Evolutionary conservation across 2,888 invertebrate species (phyloP).

Genomic region (Galeopsomyia nigrocyanea): DNA sequence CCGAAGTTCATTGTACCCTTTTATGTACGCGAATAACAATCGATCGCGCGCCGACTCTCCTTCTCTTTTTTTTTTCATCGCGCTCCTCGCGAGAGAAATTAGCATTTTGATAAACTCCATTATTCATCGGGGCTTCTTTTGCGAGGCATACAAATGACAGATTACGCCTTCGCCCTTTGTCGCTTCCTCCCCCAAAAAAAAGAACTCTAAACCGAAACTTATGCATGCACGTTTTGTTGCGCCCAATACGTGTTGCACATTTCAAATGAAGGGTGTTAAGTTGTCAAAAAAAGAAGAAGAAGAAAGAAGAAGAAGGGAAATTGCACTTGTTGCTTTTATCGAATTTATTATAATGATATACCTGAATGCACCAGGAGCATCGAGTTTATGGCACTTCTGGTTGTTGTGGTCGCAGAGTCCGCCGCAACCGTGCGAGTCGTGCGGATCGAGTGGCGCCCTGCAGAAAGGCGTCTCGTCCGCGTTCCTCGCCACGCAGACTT

Average conservation of each 20-base stretch:
- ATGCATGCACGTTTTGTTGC: no score
- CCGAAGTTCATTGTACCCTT: conserved; percentile 19
- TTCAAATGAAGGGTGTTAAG: no score
- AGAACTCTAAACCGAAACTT: no score
- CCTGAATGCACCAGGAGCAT: conserved; percentile 65
- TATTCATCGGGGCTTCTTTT: conserved; percentile 38
- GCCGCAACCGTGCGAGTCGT: conserved; percentile 74
- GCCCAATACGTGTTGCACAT: background rate
- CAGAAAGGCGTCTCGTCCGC: conserved; percentile 75
- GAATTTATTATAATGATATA: conserved; percentile 44
- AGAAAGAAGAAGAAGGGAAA: no score
- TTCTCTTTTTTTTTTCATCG: conserved; percentile 13
- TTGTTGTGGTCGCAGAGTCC: conserved; percentile 66
- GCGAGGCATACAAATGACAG: conserved; percentile 46
- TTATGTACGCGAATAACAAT: conserved; percentile 24
- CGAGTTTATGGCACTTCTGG: conserved; percentile 68
- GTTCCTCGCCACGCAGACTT: conserved; percentile 77
- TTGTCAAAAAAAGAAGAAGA: no score
- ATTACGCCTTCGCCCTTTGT: conserved; percentile 36
- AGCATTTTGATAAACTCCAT: conserved; percentile 49
- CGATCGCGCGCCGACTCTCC: background rate
- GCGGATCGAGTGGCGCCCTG: conserved; percentile 70
- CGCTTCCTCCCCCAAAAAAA: conserved; percentile 21
- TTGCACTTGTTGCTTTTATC: no score
- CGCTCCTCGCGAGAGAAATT: conserved; percentile 30